A percentile compares a stretch with the other conserved stretches of the same genome.
Evolutionary conservation across 2,888 invertebrate genomes (phyloP).

Genomic region (Habrosyne pyritoides): DNA sequence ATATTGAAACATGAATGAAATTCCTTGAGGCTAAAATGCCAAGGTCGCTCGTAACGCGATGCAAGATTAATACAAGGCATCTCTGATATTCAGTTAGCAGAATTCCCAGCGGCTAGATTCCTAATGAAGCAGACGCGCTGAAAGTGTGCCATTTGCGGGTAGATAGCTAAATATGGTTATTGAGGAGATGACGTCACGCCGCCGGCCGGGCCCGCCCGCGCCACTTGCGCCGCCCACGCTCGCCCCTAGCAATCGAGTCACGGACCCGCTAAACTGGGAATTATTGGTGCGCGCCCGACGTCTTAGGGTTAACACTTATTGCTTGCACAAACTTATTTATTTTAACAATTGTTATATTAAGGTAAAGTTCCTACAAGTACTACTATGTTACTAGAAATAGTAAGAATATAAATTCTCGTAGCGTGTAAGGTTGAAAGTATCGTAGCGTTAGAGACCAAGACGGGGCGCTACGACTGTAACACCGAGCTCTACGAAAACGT

Average conservation of each 20-base stretch:
- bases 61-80: background rate
- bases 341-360: no score
- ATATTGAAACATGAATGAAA: background rate
- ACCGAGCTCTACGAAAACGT: background rate
- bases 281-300: background rate
- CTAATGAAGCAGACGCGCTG: background rate
- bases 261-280: background rate
- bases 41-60: background rate
- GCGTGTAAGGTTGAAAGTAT: background rate
- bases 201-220: background rate
- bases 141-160: background rate
- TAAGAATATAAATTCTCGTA: background rate
- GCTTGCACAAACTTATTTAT: background rate
- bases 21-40: background rate
- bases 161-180: background rate
- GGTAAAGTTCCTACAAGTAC: no score
- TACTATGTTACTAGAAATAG: no score
- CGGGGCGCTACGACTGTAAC: background rate
- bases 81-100: background rate
- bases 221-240: slow-evolving; percentile 3
- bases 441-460: background rate
- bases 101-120: background rate
- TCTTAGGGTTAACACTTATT: background rate
- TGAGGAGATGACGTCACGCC: slow-evolving; percentile 6
- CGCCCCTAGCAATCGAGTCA: background rate